These are phyloP conservation scores for Acrobasis suavella DNA, from an alignment of 2,888 invertebrate species.

Conservation along the genomic window DNA sequence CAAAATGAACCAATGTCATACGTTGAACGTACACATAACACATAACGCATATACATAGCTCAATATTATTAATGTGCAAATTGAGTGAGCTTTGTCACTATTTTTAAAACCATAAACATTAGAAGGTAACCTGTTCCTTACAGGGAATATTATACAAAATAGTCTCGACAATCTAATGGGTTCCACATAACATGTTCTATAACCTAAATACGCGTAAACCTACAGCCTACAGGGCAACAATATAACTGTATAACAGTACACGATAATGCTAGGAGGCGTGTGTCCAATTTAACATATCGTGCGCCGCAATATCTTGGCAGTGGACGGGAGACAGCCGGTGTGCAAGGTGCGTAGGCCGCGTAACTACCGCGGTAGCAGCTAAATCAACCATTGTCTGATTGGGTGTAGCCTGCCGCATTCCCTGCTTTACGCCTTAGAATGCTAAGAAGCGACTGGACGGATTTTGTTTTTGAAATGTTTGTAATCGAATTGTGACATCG, in stretches of 20 bases:
- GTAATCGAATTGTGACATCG: slow-evolving; percentile 24
- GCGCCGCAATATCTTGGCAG: slow-evolving; percentile 47
- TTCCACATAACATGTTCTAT: neutral
- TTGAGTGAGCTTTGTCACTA: too few relatives aligned
- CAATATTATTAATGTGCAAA: too few relatives aligned
- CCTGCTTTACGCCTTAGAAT: slow-evolving; percentile 32
- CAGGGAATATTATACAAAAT: neutral
- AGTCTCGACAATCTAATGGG: neutral
- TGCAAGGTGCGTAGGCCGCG: slow-evolving; percentile 72
- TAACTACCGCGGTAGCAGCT: slow-evolving; percentile 70
- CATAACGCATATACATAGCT: too few relatives aligned
- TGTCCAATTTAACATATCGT: slow-evolving; percentile 70
- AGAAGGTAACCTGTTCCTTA: too few relatives aligned
- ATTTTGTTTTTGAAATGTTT: slow-evolving; percentile 33
- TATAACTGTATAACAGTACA: slow-evolving; percentile 63
- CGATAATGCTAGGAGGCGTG: slow-evolving; percentile 65
- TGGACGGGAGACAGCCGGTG: slow-evolving; percentile 53
- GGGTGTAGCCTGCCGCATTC: slow-evolving; percentile 70
- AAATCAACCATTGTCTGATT: slow-evolving; percentile 78
- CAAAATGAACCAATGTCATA: too few relatives aligned
- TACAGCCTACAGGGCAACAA: slow-evolving; percentile 35
- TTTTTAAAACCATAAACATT: too few relatives aligned
- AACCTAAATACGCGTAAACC: neutral
- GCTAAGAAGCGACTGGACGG: slow-evolving; percentile 26
- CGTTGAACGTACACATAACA: too few relatives aligned